phyloP scores from a whole-genome alignment of 2,797 vertebrate species.

The Melanotaenia pygmaea region DNA sequence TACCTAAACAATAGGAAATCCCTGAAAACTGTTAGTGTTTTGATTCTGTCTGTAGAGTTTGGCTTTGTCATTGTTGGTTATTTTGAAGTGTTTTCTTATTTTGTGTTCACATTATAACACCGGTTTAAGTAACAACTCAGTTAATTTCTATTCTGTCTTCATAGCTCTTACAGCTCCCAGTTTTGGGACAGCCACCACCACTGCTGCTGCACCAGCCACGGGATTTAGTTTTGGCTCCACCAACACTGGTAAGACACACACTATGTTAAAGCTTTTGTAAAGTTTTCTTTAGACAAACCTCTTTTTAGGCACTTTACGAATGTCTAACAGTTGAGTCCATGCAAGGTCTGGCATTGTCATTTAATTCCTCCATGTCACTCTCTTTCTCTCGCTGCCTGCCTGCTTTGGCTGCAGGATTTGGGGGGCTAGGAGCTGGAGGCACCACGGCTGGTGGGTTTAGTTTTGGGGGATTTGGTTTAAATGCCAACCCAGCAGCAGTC shows the following conservation, averaged over 20 bases:
- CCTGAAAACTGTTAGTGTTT: not conserved
- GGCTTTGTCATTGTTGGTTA: not conserved
- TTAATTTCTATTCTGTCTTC: constrained; percentile 20
- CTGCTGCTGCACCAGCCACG: constrained; percentile 78
- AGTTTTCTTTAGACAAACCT: not conserved
- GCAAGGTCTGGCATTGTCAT: constrained; percentile 40
- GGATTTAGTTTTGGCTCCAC: constrained; percentile 85
- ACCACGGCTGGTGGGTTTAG: constrained; percentile 95
- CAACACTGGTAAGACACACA: constrained; percentile 74
- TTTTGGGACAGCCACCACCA: constrained; percentile 80
- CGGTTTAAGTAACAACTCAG: not conserved
- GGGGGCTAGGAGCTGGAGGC: constrained; percentile 94
- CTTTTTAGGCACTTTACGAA: constrained; percentile 4
- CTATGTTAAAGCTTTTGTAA: not conserved
- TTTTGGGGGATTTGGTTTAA: constrained; percentile 98
- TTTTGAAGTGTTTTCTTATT: not conserved
- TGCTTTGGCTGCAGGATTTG: constrained; percentile 93
- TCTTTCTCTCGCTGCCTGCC: constrained; percentile 86
- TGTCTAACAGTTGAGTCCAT: constrained; percentile 6
- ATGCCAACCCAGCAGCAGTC: constrained; percentile 92
- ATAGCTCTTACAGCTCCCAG: constrained; percentile 81
- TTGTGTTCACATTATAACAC: not conserved
- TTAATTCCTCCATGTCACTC: constrained; percentile 80
- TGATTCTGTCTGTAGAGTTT: not conserved
- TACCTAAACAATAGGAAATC: not conserved